These are phyloP conservation scores for Xiphophorus maculatus DNA, from an alignment of 2,113 vertebrate genomes.

Conservation along the genomic window DNA sequence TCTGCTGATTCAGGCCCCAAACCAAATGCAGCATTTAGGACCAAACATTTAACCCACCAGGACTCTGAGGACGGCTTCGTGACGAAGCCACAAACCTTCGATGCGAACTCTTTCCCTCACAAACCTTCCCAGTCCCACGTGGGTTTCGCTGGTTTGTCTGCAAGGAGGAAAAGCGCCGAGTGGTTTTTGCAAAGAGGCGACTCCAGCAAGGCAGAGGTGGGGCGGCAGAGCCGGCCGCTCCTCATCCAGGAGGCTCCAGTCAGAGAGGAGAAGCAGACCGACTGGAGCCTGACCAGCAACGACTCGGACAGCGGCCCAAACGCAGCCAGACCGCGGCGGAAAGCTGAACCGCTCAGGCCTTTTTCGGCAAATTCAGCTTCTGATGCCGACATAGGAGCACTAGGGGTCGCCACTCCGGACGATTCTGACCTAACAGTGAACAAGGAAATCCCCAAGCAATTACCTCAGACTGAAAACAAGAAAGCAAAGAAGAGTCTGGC, in stretches of 20 bases:
- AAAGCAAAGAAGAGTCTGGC: constrained; percentile 9
- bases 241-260: constrained; percentile 79
- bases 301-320: constrained; percentile 50
- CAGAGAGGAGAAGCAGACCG: constrained; percentile 73
- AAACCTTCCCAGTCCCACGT: constrained; percentile 21
- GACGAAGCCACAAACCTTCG: constrained; percentile 1
- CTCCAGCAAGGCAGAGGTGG: constrained; percentile 20
- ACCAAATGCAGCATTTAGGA: constrained; percentile 7
- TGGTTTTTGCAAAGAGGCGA: constrained; percentile 48
- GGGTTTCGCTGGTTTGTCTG: constrained; percentile 22
- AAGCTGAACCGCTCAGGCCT: constrained; percentile 39
- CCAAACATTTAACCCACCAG: constrained; percentile 18
- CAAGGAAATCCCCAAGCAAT: constrained; percentile 62
- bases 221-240: constrained; percentile 21
- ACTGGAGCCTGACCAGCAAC: constrained; percentile 72
- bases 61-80: constrained; percentile 26
- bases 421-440: constrained; percentile 71
- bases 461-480: constrained; percentile 19
- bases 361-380: constrained; percentile 28
- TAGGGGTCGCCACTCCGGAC: constrained; percentile 41
- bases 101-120: not conserved
- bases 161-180: constrained; percentile 63
- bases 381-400: constrained; percentile 30
- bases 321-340: constrained; percentile 29
- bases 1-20: constrained; percentile 30